Base-by-base conservation (phyloP, 1,140 invertebrate genomes). In the Heliothis virescens region DNA sequence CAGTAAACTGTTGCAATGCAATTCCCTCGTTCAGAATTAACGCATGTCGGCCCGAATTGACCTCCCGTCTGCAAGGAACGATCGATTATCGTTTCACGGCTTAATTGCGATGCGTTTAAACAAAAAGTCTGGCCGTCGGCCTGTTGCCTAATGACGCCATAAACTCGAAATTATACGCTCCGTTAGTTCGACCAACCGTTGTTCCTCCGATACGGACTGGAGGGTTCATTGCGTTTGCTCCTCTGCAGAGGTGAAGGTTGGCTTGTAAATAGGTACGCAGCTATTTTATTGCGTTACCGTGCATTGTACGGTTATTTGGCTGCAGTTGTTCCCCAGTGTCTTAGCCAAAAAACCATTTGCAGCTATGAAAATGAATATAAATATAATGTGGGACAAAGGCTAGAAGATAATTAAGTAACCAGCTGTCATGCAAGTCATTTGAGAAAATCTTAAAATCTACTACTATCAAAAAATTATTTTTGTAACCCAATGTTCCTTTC, bases 71-170 rank as follows among this genome's bases (percentile, higher is more conserved):
- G 74, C 83, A 92, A 92, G 89, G 88, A 89, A 86, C 89, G 85
- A 92, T 92, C 92, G 92, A 93, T 93, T 92, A 92, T 90, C 88
- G 85, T 92, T 91, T 91, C 90, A 91, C 90, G 90, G 88, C 87
- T 89, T 93, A 93, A 93, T 93, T 92, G 90, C 85, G 86, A 90
- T 86, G 87, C 82, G 84, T 84, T 84, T 82, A 82, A 89, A 90
- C 86, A 90, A 91, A 93, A 92, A 89, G 83, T 89, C 82, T 83
- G 88, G 83, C 86, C 77, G 81, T 86, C 82, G 83, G 84, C 88
- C 87, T 89, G 81, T 86, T 90, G 90, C 79, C 90, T 92, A 92
- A 93, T 93, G 90, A 92, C 84, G 84, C 92, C 85, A 91, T 93
- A 92, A 93, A 92, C 83, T 90, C 79, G 85, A 89, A 92, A 91